Base-by-base conservation (phyloP, 2,888 invertebrate genomes). In the Byasa hedistus region DNA sequence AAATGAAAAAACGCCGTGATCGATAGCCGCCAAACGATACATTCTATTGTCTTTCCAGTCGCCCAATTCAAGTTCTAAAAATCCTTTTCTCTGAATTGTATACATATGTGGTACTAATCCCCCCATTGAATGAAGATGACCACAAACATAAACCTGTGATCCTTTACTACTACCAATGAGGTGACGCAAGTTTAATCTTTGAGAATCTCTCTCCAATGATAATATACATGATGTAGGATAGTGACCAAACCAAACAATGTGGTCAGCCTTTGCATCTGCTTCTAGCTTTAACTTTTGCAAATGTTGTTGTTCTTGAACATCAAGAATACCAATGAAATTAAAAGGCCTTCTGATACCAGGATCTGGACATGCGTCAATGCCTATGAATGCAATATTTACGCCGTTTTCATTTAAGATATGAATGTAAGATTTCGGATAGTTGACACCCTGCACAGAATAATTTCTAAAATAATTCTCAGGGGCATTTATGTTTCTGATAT, bases 31-130 rank as follows among this genome's bases (percentile, higher is more conserved):
- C 61, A 98, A 82, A 52, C 98, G 93, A 87, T 93, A 97, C 96
- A 96, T 93, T 89, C 98, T 93, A 79, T 96, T 96, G 76, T 96
- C 96, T 86, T 97, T 98, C 98, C 98, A 98, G 88, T 98, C 98
- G 12, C 95, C 97, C 64, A 98, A 87, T 87, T 98, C 98, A 66
- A 98, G 90, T 86, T 98, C 98, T 68, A 98, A 88, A 79, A 94
- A 96, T 5, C 98, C 98, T 69, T 93, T 93, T 74, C 94, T 94
- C 78, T 98, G 98, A 73, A 95, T 90, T 1, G 97, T 96, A 79
- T 98, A 97, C 98, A 98, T 98, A 71, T 94, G 92, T 10, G 95
- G 95, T 1, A 97, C 94, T 8, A 95, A 76, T 7, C 96, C 97
- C 55, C 95, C 96, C 78, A 98, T 92, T 2, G 95, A 95, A 85